A percentile compares a stretch with the other conserved stretches of the same genome.
Evolutionary conservation across 2,888 invertebrate genomes (phyloP).

Genomic region (Platerodrilus igneus): DNA sequence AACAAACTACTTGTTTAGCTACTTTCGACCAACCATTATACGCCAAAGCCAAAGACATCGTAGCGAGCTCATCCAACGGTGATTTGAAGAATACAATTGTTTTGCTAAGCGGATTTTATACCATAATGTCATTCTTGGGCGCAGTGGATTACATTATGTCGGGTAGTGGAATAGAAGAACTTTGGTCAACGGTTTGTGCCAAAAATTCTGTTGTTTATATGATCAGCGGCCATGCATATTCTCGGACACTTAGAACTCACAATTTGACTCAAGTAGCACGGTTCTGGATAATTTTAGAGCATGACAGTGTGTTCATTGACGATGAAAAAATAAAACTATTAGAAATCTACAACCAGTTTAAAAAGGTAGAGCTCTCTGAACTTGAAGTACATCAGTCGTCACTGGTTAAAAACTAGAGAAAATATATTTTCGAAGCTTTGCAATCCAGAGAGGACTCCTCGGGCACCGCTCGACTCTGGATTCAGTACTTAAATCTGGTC

Average conservation of each 20-base stretch:
- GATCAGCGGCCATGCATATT: slow-evolving; percentile 7
- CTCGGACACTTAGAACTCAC: slow-evolving; percentile 5
- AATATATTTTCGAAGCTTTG: slow-evolving; percentile 6
- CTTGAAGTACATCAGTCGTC: slow-evolving; percentile 7
- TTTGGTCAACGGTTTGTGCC: slow-evolving; percentile 3
- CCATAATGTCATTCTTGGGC: slow-evolving; percentile 7
- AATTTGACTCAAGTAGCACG: slow-evolving; percentile 6
- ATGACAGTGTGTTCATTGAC: slow-evolving; percentile 5
- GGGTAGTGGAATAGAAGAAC: slow-evolving; percentile 8
- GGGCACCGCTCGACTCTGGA: slow-evolving; percentile 5
- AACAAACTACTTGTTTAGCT: slow-evolving; percentile 2
- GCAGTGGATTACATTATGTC: slow-evolving; percentile 7
- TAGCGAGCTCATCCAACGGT: slow-evolving; percentile 6
- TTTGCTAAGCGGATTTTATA: slow-evolving; percentile 6
- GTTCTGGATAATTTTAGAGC: slow-evolving; percentile 5
- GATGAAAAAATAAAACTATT: slow-evolving; percentile 5
- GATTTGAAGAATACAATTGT: slow-evolving; percentile 6
- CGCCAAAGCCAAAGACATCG: slow-evolving; percentile 5
- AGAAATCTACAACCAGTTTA: slow-evolving; percentile 6
- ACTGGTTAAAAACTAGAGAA: slow-evolving; percentile 1
- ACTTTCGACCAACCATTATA: slow-evolving; percentile 5
- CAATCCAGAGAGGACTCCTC: slow-evolving; percentile 4
- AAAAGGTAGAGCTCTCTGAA: slow-evolving; percentile 6
- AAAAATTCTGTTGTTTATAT: slow-evolving; percentile 8
- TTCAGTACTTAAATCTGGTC: slow-evolving; percentile 5